Evolutionary conservation across 2,888 invertebrate genomes (phyloP).

Genomic region (Agonopterix subpropinquella): DNA sequence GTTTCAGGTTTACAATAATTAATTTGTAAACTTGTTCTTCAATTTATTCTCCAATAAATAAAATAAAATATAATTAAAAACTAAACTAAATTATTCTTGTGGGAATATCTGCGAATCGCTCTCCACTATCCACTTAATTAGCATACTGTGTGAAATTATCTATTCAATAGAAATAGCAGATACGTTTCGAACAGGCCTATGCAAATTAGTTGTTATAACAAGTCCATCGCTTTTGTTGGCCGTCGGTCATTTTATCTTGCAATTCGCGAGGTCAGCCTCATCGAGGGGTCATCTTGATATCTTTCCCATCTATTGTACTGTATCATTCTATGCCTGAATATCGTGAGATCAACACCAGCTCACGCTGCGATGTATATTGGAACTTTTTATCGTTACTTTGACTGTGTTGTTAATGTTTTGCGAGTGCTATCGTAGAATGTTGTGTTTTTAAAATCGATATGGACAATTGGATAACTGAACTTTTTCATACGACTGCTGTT

Average conservation of each 20-base stretch:
- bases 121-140: background rate
- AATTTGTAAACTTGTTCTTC: too few species aligned
- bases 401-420: background rate
- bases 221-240: slow-evolving; percentile 38
- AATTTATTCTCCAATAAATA: too few species aligned
- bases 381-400: background rate
- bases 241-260: slow-evolving; percentile 56
- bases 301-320: slow-evolving; percentile 45
- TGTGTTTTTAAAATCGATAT: slow-evolving; percentile 21
- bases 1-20: too few species aligned
- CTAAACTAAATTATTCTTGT: background rate
- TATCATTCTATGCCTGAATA: slow-evolving; percentile 51
- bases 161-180: slow-evolving; percentile 5
- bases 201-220: slow-evolving; percentile 43
- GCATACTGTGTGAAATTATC: slow-evolving; percentile 2
- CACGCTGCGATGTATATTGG: too few species aligned
- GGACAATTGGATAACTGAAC: slow-evolving; percentile 69
- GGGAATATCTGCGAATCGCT: slow-evolving; percentile 4
- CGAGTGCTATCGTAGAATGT: background rate
- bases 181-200: slow-evolving; percentile 26
- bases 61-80: too few species aligned
- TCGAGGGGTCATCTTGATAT: slow-evolving; percentile 65
- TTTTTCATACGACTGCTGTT: slow-evolving; percentile 59
- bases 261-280: slow-evolving; percentile 53
- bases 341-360: slow-evolving; percentile 49